A percentile compares a stretch with the other conserved stretches of the same genome.
These are phyloP conservation scores for Lutraria lutraria DNA, from an alignment of 2,888 invertebrate species.

Conservation along the genomic window DNA sequence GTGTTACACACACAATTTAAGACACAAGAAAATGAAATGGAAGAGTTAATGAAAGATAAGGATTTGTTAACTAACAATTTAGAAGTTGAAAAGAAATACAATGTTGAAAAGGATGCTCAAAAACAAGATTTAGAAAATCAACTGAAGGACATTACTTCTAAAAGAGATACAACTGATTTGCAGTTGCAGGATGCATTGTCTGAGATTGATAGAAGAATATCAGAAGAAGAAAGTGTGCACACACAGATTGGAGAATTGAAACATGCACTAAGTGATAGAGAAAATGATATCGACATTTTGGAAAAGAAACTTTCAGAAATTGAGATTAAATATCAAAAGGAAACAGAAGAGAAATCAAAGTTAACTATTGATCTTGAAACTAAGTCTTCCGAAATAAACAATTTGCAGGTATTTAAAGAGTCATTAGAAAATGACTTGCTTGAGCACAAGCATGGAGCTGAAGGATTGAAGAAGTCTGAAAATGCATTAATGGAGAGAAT, in stretches of 20 bases:
- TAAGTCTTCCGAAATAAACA: constrained; percentile 16
- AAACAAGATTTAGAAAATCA: constrained; percentile 36
- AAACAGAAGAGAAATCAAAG: constrained; percentile 28
- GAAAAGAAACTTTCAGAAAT: constrained; percentile 37
- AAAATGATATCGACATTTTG: constrained; percentile 18
- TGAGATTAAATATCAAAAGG: constrained; percentile 37
- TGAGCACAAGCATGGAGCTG: constrained; percentile 10
- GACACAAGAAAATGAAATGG: constrained; percentile 45
- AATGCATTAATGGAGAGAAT: background rate
- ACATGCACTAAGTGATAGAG: background rate
- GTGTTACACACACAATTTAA: constrained; percentile 16
- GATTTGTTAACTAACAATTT: constrained; percentile 56
- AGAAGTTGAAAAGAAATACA: background rate
- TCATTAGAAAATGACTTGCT: constrained; percentile 24
- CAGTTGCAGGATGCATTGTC: constrained; percentile 30
- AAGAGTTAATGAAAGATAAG: constrained; percentile 59
- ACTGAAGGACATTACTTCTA: constrained; percentile 12
- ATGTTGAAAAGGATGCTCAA: constrained; percentile 24
- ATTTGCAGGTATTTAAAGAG: constrained; percentile 6
- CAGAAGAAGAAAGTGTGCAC: background rate
- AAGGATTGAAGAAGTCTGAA: constrained; percentile 1
- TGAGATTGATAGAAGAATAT: constrained; percentile 25
- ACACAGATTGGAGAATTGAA: constrained; percentile 28
- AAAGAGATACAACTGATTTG: constrained; percentile 25
- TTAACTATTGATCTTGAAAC: constrained; percentile 18